phyloP scores from a whole-genome alignment of 2,113 vertebrate species.

The Andinoacara biseriatus region DNA sequence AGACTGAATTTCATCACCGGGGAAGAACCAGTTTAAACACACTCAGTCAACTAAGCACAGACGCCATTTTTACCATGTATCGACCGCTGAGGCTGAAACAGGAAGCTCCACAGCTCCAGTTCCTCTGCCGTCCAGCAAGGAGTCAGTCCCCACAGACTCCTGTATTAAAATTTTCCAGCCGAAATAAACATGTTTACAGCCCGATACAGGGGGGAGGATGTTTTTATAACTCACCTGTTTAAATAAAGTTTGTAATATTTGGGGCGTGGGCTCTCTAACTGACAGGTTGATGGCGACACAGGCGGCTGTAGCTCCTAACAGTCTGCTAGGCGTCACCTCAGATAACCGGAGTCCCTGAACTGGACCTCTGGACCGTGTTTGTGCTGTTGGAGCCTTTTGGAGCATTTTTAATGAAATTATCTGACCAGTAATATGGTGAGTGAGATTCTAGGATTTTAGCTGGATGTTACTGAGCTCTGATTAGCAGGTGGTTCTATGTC shows the following conservation, averaged over 20 bases:
- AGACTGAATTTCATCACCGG: no score
- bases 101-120: no score
- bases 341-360: background rate
- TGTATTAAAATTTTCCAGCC: no score
- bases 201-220: background rate
- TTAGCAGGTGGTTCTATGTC: background rate
- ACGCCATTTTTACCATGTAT: no score
- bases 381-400: background rate
- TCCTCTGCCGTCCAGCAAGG: no score
- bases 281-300: background rate
- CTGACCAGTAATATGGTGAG: background rate
- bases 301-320: background rate
- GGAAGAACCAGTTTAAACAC: no score
- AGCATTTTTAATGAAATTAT: background rate
- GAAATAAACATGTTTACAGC: accelerated
- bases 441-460: background rate
- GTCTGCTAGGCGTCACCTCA: background rate
- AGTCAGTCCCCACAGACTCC: background rate
- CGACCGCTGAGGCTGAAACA: no score
- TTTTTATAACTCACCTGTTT: background rate
- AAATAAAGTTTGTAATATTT: background rate
- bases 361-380: accelerated
- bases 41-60: background rate
- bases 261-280: background rate
- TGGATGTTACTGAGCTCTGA: no score